These are phyloP conservation scores for Pimpla rufipes DNA, from an alignment of 2,888 invertebrate genomes.

Conservation along the genomic window DNA sequence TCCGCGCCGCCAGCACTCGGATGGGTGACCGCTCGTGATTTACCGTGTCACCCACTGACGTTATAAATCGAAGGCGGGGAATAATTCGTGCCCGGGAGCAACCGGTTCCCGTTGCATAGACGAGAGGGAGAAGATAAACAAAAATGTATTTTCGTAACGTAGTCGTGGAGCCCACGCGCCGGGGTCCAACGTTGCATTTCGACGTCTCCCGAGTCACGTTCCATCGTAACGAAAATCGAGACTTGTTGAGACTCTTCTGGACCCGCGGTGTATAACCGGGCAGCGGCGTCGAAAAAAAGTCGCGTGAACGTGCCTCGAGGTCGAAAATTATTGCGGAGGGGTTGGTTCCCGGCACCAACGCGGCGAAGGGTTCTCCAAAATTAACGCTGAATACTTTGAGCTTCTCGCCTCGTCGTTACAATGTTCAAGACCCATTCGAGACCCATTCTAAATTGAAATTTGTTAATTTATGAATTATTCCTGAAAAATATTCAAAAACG, in stretches of 20 bases:
- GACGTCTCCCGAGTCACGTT: constrained; percentile 71
- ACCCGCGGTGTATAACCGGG: constrained; percentile 56
- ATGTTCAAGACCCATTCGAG: too few relatives aligned
- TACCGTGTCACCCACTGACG: background rate
- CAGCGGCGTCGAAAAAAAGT: constrained; percentile 65
- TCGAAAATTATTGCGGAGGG: constrained; percentile 55
- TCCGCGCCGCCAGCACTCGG: too few relatives aligned
- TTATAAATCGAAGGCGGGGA: constrained; percentile 59
- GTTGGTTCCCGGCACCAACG: background rate
- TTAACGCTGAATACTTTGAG: constrained; percentile 29
- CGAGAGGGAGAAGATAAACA: constrained; percentile 70
- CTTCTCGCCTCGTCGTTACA: background rate
- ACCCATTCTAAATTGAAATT: too few relatives aligned
- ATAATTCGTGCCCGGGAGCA: constrained; percentile 52
- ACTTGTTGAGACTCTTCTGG: constrained; percentile 70
- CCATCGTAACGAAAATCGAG: constrained; percentile 72
- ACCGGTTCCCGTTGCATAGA: constrained; percentile 49
- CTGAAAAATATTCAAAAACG: too few relatives aligned
- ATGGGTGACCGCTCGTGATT: background rate
- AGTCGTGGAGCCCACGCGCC: constrained; percentile 31
- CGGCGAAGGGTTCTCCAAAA: constrained; percentile 51
- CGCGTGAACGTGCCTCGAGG: constrained; percentile 70
- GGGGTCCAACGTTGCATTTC: constrained; percentile 31
- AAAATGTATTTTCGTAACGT: constrained; percentile 73
- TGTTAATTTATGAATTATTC: too few relatives aligned